Conservation (phyloP, 1,140 invertebrate species). For the Drosophila parvula region DNA sequence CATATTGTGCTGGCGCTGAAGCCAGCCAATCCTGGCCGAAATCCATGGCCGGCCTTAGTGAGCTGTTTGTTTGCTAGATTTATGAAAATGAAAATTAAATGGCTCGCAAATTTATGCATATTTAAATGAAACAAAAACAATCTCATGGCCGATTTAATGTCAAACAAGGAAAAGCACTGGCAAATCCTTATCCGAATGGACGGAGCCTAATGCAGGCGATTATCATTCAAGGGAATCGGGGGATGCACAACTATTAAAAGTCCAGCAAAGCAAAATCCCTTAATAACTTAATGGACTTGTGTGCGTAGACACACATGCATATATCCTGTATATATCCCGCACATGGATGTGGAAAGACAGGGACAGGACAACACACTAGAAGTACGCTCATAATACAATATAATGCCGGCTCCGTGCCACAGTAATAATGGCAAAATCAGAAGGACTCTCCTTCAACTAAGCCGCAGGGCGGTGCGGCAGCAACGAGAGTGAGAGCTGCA, state of each 20-base stretch:
- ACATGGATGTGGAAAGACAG: not conserved
- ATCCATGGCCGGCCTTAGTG: not conserved
- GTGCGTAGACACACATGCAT: slow-evolving; percentile 49
- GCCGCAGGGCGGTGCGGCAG: slow-evolving; percentile 2
- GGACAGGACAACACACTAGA: slow-evolving; percentile 23
- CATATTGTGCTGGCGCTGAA: not conserved
- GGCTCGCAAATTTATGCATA: slow-evolving; percentile 67
- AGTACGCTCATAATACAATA: slow-evolving; percentile 49
- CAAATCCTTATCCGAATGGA: slow-evolving; percentile 35
- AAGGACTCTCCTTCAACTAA: slow-evolving; percentile 34
- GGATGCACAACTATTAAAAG: slow-evolving; percentile 58
- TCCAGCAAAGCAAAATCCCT: slow-evolving; percentile 69
- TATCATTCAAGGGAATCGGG: slow-evolving; percentile 42
- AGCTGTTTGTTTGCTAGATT: slow-evolving; percentile 34
- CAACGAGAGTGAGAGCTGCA: not conserved
- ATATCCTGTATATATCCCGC: slow-evolving; percentile 13
- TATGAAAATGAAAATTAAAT: slow-evolving; percentile 63
- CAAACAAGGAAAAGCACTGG: slow-evolving; percentile 47
- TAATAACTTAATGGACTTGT: slow-evolving; percentile 82
- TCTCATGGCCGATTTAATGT: slow-evolving; percentile 53
- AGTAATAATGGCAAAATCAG: slow-evolving; percentile 70
- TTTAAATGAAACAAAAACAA: slow-evolving; percentile 70
- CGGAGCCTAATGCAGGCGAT: slow-evolving; percentile 52
- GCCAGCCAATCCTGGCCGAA: not conserved
- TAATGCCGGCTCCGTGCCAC: slow-evolving; percentile 52